Evolutionary conservation across 2,797 vertebrate species (phyloP).

Genomic region (Rhinogobio ventralis): DNA sequence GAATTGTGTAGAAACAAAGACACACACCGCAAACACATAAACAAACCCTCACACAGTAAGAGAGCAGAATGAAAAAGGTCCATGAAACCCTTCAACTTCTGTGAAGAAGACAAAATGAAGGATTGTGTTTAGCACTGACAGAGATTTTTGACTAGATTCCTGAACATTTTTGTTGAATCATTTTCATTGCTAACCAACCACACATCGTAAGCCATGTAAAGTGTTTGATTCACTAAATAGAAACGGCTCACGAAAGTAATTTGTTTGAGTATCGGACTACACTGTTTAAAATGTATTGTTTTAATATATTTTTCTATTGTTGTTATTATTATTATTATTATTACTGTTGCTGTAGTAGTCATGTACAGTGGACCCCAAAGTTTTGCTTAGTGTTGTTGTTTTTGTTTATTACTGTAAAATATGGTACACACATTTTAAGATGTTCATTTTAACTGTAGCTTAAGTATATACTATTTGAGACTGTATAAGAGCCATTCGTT

Average conservation of each 20-base stretch:
- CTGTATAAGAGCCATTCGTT: background rate
- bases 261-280: too few relatives aligned
- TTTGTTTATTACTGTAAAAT: background rate
- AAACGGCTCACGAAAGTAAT: background rate
- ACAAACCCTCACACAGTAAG: background rate
- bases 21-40: slow-evolving; percentile 5
- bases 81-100: background rate
- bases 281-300: background rate
- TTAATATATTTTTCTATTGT: background rate
- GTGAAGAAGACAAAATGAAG: background rate
- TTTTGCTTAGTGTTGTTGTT: background rate
- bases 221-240: background rate
- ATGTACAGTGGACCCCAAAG: background rate
- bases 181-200: background rate
- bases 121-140: background rate
- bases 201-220: background rate
- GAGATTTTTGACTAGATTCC: background rate
- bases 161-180: background rate
- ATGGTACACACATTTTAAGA: background rate
- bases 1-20: slow-evolving; percentile 32
- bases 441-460: too few relatives aligned
- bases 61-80: background rate
- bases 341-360: background rate
- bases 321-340: background rate
- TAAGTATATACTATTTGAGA: too few relatives aligned